phyloP scores from a whole-genome alignment of 1,140 invertebrate species.

The Sipha flava region DNA sequence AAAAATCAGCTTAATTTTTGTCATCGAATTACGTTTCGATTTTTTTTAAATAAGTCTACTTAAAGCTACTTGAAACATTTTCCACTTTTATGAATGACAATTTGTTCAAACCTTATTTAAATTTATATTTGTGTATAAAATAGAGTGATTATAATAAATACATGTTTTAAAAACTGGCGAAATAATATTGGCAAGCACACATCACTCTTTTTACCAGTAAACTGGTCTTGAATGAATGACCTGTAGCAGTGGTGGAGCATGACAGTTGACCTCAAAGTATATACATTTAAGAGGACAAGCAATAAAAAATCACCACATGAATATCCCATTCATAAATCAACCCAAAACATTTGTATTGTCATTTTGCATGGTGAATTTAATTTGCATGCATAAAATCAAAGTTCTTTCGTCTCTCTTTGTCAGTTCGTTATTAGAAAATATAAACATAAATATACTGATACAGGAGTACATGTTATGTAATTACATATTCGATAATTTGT shows the following conservation, averaged over 20 bases:
- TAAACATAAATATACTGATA: too few species aligned
- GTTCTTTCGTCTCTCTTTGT: too few species aligned
- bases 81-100: background rate
- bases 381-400: background rate
- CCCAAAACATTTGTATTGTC: background rate
- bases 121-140: background rate
- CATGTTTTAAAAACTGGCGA: background rate
- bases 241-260: background rate
- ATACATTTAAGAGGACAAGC: background rate
- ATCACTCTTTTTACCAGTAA: background rate
- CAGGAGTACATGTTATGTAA: too few species aligned
- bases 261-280: background rate
- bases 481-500: too few species aligned
- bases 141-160: background rate
- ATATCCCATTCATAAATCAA: conserved; percentile 7
- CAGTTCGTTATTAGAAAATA: too few species aligned
- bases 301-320: background rate
- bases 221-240: conserved; percentile 11
- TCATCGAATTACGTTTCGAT: background rate
- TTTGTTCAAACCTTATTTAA: background rate
- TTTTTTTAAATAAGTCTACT: background rate
- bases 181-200: background rate
- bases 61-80: background rate
- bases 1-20: too few species aligned
- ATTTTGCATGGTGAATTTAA: background rate